Base-by-base conservation (phyloP, 2,888 invertebrate species). In the Autographa pulchrina region DNA sequence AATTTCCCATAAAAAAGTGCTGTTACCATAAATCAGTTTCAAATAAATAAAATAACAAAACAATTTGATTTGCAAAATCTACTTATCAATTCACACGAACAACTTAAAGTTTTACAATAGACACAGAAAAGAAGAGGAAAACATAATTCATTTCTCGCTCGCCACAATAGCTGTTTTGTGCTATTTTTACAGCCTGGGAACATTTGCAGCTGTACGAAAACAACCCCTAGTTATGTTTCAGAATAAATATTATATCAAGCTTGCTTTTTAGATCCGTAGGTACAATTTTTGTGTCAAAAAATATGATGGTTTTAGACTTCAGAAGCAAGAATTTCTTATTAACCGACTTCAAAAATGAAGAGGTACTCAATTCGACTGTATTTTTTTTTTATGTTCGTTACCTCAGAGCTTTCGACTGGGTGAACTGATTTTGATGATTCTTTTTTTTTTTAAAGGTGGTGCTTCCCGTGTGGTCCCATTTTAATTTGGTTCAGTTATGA, bases 81-180 rank as follows among this genome's bases (percentile, higher is more conserved):
- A 13, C 20, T 54, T 54, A 20, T 13, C 13, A 11, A 20, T 20
- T 18, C 9, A 18, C 18, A 9, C 7, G 20, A 20, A 6, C 20
- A 54, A 20, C 5, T 11, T 54, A 9, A 54, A 54, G 8, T n/a
- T 16, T 20, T 18, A 54, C 54, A 54, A 54, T 54, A 2, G 20
- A 54, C 1, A 20, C 11, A 3, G 20, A 20, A 20, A 6, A 9
- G 54, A 3, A 48, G 48, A 16, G 20, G 20, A 54, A 54, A 54
- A 54, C 41, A 58, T 31, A n/a, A 56, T n/a, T 16, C 65, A 58
- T 62, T 35, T 20, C 32, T 52, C 18, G 61, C 62, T 18, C 70
- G 14, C 41, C 13, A 52, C 61, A 41, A 58, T 59, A 65, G 31
- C 32, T 64, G 60, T 62, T 61, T 63, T 72, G 20, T 54, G 14